Conservation (phyloP, 30 jellyfish, hydroid and myxozoan species). For the Aurelia sp. region DNA sequence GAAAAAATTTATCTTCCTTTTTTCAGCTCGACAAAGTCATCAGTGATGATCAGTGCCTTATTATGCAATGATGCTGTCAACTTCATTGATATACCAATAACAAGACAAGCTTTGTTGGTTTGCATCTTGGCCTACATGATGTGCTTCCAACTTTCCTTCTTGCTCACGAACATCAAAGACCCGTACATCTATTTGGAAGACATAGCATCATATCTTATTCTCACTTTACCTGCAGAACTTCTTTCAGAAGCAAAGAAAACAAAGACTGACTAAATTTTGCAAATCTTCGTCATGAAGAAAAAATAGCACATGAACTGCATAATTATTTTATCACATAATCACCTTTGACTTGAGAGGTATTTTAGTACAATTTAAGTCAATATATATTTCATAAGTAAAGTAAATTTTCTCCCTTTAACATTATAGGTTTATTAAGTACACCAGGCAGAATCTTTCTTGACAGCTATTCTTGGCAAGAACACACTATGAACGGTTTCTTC, state of each 20-base stretch:
- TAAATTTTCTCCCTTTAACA: too few relatives aligned
- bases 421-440: too few relatives aligned
- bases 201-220: conserved; percentile 2
- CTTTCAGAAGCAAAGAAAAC: neutral
- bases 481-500: too few relatives aligned
- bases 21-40: conserved; percentile 67
- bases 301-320: too few relatives aligned
- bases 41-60: conserved; percentile 58
- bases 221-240: conserved; percentile 40
- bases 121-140: conserved; percentile 31
- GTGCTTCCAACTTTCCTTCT: conserved; percentile 20
- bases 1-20: neutral
- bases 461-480: too few relatives aligned
- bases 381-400: too few relatives aligned
- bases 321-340: too few relatives aligned
- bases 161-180: conserved; percentile 8
- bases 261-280: conserved; percentile 24
- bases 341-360: too few relatives aligned
- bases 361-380: too few relatives aligned
- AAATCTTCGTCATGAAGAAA: too few relatives aligned
- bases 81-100: conserved; percentile 10
- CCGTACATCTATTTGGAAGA: neutral
- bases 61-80: conserved; percentile 9
- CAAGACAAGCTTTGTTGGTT: conserved; percentile 44
- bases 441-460: too few relatives aligned